phyloP scores from a whole-genome alignment of 2,113 vertebrate species.

The Pelecanoides urinatrix region DNA sequence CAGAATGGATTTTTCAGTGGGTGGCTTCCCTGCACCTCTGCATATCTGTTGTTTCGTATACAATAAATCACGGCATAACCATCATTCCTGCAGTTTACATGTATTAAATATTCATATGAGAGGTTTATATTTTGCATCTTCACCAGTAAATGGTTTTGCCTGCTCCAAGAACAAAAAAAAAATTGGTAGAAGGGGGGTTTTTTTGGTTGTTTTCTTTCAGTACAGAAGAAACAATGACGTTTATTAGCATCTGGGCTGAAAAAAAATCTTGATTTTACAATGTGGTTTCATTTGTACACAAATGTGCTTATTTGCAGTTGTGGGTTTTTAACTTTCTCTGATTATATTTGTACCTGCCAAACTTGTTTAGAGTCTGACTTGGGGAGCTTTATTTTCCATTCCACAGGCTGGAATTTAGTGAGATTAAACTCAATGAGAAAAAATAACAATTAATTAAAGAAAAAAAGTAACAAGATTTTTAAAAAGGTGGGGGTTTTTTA shows the following conservation, averaged over 20 bases:
- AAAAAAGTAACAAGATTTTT: neutral
- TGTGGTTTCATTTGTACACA: neutral
- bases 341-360: neutral
- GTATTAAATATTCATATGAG: neutral
- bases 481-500: neutral
- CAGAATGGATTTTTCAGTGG: neutral
- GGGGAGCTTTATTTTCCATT: neutral
- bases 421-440: neutral
- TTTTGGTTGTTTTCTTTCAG: neutral
- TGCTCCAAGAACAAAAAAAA: neutral
- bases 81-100: neutral
- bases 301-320: neutral
- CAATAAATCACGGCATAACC: neutral
- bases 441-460: neutral
- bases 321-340: neutral
- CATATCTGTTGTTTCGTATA: neutral
- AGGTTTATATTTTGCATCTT: neutral
- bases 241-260: neutral
- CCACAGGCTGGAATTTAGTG: neutral
- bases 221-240: neutral
- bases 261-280: neutral
- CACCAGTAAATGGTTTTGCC: neutral
- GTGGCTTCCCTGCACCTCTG: neutral
- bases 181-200: fast-evolving
- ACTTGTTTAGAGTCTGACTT: neutral